A percentile compares a stretch with the other conserved stretches of the same genome.
These are phyloP conservation scores for Ctenodactylus gundi DNA, from an alignment of 2,113 vertebrate genomes.

Conservation along the genomic window DNA sequence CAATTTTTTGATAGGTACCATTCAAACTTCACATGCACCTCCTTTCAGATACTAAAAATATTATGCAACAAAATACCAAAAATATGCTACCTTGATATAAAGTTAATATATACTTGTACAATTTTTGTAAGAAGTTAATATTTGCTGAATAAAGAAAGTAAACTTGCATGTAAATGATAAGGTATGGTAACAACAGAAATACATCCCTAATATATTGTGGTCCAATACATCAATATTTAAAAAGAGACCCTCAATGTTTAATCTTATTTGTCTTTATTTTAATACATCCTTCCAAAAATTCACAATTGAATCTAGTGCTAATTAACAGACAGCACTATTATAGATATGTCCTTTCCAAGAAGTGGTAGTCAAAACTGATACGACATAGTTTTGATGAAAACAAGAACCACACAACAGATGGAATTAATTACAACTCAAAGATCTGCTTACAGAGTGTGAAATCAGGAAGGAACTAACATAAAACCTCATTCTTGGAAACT, in stretches of 20 bases:
- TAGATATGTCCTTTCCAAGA: background rate
- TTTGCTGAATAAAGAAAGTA: background rate
- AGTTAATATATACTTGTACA: too few species aligned
- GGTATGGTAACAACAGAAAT: background rate
- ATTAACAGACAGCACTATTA: background rate
- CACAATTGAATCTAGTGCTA: background rate
- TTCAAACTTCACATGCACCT: background rate
- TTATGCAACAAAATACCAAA: background rate
- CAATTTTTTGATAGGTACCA: background rate
- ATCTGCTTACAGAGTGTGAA: background rate
- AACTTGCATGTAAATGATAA: background rate
- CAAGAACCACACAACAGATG: background rate
- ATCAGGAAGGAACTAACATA: background rate
- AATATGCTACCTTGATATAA: background rate
- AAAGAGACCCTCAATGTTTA: background rate
- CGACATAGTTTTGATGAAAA: background rate
- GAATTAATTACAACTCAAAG: background rate
- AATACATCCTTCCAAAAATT: background rate
- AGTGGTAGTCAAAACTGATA: background rate
- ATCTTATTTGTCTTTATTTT: too few species aligned
- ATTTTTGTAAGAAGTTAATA: too few species aligned
- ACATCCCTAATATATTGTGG: background rate
- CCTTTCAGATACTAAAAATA: slow-evolving; percentile 28
- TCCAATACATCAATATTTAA: background rate
- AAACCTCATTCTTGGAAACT: background rate